Evolutionary conservation across 2,888 invertebrate genomes (phyloP), one percentile per base, ranked within the genome.

Genomic region (Caenorhabditis panamensis): DNA sequence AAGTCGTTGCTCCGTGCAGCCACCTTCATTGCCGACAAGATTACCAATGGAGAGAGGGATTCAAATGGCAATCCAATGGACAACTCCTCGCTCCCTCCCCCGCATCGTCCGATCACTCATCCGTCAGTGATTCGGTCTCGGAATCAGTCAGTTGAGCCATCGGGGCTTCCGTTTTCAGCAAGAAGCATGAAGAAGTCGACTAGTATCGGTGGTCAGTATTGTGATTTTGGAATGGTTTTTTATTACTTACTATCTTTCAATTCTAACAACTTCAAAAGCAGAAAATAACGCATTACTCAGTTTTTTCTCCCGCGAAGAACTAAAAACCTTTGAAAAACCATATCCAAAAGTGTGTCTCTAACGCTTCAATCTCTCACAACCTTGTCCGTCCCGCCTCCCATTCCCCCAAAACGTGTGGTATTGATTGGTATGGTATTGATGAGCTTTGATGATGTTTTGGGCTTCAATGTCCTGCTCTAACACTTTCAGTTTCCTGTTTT

Each of bases 1-100:
- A 82, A 86, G 47, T 87, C 86, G 41, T 66, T 90, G 20, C 79
- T 90, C 6, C 64, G 84, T 31, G 90, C 89, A 0, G 90, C 90
- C 8, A 88, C 84, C 22, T 88, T 88, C 61, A 84, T 90, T 36
- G 82, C 77, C 18, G 88, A 89, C 54, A 88, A 87, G 64, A 86
- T 89, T n/a, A 77, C 81, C 5, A 77, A 72, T 47, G 77, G 61
- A 28, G 66, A 82, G 11, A 56, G 59, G 37, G 82, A 82, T 49
- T 54, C 66, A 4, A 81, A 81, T 53, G 80, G 80, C 24, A 81
- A 81, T 62, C 76, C 80, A 8, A 9, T 58, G 5, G 66, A 37
- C 6, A 51, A 47, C 22, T 3, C 31, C 9, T 18, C n/a, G n/a
- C 49, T 31, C 6, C 72, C 47, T 9, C 79, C 71, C n/a, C 51